These are phyloP conservation scores for Mystacornis crossleyi DNA, from an alignment of 2,113 vertebrate genomes.

Conservation along the genomic window DNA sequence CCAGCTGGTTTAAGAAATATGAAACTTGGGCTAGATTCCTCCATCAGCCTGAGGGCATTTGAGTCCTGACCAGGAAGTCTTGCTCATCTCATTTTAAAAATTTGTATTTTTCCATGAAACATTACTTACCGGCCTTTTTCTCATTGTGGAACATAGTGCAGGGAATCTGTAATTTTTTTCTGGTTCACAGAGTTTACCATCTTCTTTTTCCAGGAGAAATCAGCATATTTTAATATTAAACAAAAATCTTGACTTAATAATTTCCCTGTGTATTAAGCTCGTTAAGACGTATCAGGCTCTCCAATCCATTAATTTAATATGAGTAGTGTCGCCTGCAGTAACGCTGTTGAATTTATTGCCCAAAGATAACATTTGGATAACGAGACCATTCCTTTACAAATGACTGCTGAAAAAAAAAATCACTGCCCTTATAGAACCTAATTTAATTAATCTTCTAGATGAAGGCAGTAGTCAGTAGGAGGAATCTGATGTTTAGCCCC, in stretches of 20 bases:
- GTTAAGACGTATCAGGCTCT: conserved; percentile 41
- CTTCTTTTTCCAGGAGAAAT: conserved; percentile 16
- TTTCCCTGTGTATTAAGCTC: conserved; percentile 10
- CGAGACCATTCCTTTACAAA: conserved; percentile 32
- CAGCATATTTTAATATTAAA: conserved; percentile 52
- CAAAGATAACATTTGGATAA: conserved; percentile 39
- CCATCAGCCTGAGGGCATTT: not conserved
- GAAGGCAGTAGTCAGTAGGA: conserved; percentile 11
- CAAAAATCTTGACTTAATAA: conserved; percentile 25
- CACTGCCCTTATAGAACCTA: conserved; percentile 7
- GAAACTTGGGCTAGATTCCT: not conserved
- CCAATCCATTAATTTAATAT: conserved; percentile 25
- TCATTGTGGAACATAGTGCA: not conserved
- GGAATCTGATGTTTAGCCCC: not conserved
- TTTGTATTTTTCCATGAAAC: not conserved
- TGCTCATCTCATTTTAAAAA: conserved; percentile 4
- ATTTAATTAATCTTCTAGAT: conserved; percentile 49
- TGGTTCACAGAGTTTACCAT: not conserved
- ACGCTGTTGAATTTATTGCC: not conserved
- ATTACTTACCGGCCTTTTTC: not conserved
- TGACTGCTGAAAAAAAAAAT: conserved; percentile 18
- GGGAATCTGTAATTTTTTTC: not conserved
- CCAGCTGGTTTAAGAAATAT: not conserved
- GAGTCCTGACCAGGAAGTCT: not conserved
- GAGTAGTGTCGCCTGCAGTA: not conserved